Percentiles rank a stretch among this genome's conserved stretches.
Evolutionary conservation across 2,113 vertebrate genomes (phyloP).

Genomic region (Centrocercus urophasianus): DNA sequence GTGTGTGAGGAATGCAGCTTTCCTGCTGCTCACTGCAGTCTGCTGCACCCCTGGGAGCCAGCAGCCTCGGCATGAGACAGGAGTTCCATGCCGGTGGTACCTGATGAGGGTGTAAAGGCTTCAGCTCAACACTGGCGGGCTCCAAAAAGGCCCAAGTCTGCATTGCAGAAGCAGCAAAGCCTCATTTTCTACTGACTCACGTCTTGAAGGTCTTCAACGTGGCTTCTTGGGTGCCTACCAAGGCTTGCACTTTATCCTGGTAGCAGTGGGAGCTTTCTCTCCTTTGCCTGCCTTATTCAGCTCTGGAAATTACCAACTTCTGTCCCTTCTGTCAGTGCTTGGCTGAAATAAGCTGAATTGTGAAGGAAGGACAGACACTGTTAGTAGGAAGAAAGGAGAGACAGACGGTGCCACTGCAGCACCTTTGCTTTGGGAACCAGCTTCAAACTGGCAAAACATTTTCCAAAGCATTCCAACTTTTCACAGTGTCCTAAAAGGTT

Average conservation of each 20-base stretch:
- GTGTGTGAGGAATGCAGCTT: constrained; percentile 15
- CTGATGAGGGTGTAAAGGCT: rapidly evolving
- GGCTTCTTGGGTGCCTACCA: neutral
- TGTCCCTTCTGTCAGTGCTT: neutral
- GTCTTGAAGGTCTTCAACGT: rapidly evolving
- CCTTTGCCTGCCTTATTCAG: neutral
- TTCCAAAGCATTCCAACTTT: neutral
- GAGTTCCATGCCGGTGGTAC: rapidly evolving
- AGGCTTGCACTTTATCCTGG: rapidly evolving
- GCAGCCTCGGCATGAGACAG: neutral
- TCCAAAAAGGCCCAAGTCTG: neutral
- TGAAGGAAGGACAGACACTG: neutral
- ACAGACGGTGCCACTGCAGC: neutral
- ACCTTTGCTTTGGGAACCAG: neutral
- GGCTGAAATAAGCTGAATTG: neutral
- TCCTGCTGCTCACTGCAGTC: neutral
- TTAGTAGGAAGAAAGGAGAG: neutral
- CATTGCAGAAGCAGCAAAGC: neutral
- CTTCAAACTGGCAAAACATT: neutral
- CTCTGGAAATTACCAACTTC: neutral
- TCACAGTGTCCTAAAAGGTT: neutral
- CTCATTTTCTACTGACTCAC: neutral
- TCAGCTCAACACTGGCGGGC: neutral
- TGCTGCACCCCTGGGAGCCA: neutral
- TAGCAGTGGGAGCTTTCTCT: neutral